These are phyloP conservation scores for Neodon shergylaensis DNA, from an alignment of 2,113 vertebrate species.

Conservation along the genomic window DNA sequence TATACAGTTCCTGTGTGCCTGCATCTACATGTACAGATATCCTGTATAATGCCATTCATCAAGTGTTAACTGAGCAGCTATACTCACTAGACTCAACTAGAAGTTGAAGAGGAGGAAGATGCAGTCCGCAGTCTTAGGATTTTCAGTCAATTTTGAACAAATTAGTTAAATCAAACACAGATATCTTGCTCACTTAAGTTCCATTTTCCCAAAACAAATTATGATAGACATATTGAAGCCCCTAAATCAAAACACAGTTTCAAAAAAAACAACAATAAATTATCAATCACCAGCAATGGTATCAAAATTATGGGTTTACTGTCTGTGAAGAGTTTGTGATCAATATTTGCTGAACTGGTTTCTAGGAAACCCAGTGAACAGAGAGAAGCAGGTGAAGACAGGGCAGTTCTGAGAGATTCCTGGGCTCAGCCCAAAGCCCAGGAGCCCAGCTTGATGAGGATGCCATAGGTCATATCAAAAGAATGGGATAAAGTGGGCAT, in stretches of 20 bases:
- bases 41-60: neutral
- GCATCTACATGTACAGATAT: neutral
- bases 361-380: neutral
- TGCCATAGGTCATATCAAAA: neutral
- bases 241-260: neutral
- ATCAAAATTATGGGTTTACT: neutral
- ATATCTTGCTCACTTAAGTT: neutral
- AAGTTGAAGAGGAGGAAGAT: neutral
- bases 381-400: neutral
- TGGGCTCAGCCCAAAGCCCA: neutral
- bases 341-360: neutral
- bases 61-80: neutral
- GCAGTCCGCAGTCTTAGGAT: neutral
- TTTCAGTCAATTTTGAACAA: neutral
- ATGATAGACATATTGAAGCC: neutral
- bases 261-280: neutral
- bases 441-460: neutral
- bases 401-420: neutral
- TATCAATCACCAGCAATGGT: neutral
- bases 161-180: neutral
- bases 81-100: neutral
- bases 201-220: neutral
- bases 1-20: neutral
- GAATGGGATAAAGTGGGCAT: neutral
- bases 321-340: neutral